These are phyloP conservation scores for Ptycholaimellus sp. DNA, from an alignment of 2,888 invertebrate genomes.

Conservation along the genomic window DNA sequence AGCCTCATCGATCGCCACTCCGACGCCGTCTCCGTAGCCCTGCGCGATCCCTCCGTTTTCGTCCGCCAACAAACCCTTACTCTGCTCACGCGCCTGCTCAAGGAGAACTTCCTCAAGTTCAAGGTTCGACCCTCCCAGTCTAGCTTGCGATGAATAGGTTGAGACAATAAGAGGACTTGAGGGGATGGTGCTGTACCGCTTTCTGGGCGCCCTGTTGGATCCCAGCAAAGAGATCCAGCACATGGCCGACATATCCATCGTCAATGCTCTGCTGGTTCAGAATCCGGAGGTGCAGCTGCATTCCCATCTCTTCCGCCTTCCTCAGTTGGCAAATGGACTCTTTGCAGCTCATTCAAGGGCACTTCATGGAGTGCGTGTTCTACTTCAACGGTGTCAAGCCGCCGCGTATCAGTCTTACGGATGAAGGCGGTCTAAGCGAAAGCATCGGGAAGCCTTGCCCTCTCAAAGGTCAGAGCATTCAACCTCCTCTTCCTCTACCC, in stretches of 20 bases:
- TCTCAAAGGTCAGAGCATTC: no score
- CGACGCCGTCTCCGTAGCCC: constrained; percentile 39
- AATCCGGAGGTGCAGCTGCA: no score
- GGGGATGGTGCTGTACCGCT: not conserved
- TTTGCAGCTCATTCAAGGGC: no score
- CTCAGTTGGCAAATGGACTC: no score
- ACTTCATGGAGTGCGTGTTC: constrained; percentile 47
- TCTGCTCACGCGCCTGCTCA: constrained; percentile 42
- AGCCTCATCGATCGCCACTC: constrained; percentile 13
- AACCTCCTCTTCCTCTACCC: no score
- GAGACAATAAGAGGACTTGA: not conserved
- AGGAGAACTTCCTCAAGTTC: constrained; percentile 41
- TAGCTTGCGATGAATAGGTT: not conserved
- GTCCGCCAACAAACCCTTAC: constrained; percentile 44
- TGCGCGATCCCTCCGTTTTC: constrained; percentile 35
- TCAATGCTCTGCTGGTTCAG: not conserved
- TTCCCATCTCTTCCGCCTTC: no score
- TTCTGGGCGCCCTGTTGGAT: no score
- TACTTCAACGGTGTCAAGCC: constrained; percentile 37
- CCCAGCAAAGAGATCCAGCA: no score
- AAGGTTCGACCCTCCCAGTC: constrained; percentile 6
- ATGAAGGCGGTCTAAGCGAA: not conserved
- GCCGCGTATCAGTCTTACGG: not conserved
- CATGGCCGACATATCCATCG: not conserved
- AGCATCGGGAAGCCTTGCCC: no score